Conservation (phyloP, 2,113 vertebrate genomes). For the Ploceus nigricollis region DNA sequence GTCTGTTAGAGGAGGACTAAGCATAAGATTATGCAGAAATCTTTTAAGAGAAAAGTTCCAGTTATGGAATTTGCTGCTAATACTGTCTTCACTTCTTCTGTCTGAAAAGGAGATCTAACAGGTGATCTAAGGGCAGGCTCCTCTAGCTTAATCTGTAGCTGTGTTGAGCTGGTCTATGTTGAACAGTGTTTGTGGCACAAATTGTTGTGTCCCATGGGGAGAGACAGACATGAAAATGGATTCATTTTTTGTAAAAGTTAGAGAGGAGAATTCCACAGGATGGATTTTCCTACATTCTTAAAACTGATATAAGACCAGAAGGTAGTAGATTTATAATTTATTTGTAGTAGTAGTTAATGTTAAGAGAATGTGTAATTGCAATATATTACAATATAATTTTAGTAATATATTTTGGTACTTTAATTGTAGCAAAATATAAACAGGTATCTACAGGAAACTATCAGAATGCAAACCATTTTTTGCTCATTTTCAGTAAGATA, state of each 20-base stretch:
- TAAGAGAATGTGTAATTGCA: neutral
- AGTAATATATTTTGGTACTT: neutral
- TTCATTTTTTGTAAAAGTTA: neutral
- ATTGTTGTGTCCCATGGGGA: neutral
- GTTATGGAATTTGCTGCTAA: neutral
- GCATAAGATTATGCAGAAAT: neutral
- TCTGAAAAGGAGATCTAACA: neutral
- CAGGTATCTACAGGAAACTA: neutral
- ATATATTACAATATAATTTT: neutral
- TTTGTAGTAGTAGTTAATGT: neutral
- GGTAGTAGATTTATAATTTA: neutral
- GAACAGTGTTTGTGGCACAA: neutral
- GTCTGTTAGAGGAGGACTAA: neutral
- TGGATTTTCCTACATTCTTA: neutral
- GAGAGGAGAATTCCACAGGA: neutral
- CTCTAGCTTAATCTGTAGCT: neutral
- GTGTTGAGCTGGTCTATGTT: neutral
- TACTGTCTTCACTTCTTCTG: neutral
- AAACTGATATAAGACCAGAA: neutral
- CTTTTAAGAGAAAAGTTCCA: neutral
- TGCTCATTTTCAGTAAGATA: neutral
- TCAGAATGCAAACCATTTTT: neutral
- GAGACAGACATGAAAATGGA: neutral
- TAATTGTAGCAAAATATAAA: neutral
- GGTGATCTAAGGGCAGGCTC: neutral